A percentile compares a stretch with the other conserved stretches of the same genome.
phyloP scores from a whole-genome alignment of 2,797 vertebrate species.

The Takifugu ocellatus region DNA sequence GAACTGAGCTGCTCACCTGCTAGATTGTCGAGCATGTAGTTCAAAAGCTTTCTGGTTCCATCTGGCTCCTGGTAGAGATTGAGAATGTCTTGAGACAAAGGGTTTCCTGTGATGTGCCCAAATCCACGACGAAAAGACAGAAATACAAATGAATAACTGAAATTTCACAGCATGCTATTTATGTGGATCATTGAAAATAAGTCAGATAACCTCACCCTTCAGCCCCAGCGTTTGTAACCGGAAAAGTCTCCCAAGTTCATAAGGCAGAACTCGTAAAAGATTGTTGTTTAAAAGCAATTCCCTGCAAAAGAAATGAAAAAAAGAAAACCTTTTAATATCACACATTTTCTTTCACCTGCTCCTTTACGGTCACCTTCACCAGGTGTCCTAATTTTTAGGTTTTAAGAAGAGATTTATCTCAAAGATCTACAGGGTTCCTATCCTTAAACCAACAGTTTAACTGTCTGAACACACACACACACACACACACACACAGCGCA shows the following conservation, averaged over 20 bases:
- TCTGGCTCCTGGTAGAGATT: slow-evolving; percentile 97
- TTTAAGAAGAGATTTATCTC: too few relatives aligned
- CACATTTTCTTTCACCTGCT: neutral
- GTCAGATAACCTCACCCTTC: slow-evolving; percentile 78
- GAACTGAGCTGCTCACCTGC: slow-evolving; percentile 78
- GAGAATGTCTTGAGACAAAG: slow-evolving; percentile 98
- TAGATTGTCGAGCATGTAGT: slow-evolving; percentile 99
- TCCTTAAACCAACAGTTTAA: neutral
- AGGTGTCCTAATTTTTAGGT: too few relatives aligned
- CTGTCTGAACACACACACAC: too few relatives aligned
- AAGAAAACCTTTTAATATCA: neutral
- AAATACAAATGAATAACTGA: neutral
- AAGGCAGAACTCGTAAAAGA: slow-evolving; percentile 99
- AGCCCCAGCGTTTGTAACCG: slow-evolving; percentile 96
- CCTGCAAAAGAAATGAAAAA: slow-evolving; percentile 70
- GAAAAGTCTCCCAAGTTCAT: slow-evolving; percentile 98
- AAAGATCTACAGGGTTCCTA: neutral
- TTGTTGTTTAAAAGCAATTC: slow-evolving; percentile 99
- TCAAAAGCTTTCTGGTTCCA: slow-evolving; percentile 97
- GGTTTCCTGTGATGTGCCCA: slow-evolving; percentile 84
- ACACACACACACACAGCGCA: slow-evolving; percentile 36
- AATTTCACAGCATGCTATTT: neutral
- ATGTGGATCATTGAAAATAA: neutral
- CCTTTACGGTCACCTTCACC: too few relatives aligned
- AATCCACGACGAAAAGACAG: neutral